phyloP scores from a whole-genome alignment of 1,140 invertebrate species.

The Geopemphigus sp. region DNA sequence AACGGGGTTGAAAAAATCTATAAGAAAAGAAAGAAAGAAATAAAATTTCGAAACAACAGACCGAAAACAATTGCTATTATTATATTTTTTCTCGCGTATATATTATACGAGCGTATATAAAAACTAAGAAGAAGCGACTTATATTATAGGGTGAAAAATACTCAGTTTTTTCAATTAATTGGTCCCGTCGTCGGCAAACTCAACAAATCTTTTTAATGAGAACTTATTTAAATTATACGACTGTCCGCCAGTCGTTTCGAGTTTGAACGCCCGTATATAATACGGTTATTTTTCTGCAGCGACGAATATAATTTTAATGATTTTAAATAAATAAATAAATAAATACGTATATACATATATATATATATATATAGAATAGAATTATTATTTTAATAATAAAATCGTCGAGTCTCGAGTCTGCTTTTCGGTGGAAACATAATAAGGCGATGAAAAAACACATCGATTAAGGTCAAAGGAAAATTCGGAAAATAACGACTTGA shows the following conservation, averaged over 20 bases:
- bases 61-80: constrained; percentile 29
- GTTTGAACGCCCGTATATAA: background rate
- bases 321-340: too few species aligned
- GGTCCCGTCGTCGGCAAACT: background rate
- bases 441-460: background rate
- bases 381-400: constrained; percentile 21
- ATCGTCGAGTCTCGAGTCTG: background rate
- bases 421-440: background rate
- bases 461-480: background rate
- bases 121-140: background rate
- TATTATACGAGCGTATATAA: background rate
- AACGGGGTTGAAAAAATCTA: background rate
- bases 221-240: constrained; percentile 35
- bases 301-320: background rate
- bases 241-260: background rate
- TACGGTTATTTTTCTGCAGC: constrained; percentile 13
- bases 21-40: background rate
- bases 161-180: constrained; percentile 25
- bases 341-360: too few species aligned
- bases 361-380: too few species aligned
- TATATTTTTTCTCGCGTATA: background rate
- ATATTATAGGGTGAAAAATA: background rate
- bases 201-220: constrained; percentile 29
- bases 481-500: background rate
- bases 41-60: constrained; percentile 24